Evolutionary conservation across 2,888 invertebrate species (phyloP).

Genomic region (Ophion ellenae): DNA sequence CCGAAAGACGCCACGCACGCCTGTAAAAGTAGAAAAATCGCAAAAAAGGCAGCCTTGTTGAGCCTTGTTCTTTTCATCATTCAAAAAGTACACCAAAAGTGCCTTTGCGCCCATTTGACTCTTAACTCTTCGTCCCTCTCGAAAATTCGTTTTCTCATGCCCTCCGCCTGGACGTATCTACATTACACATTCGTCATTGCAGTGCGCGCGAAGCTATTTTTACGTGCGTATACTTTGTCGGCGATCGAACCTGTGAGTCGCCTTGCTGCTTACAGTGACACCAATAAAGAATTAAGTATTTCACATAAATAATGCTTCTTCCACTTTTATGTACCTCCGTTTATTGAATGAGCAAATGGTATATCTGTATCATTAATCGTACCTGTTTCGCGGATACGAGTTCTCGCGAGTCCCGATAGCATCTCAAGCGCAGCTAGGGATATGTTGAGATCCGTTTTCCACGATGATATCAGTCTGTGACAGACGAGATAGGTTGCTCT

Average conservation of each 20-base stretch:
- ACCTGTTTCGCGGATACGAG: slow-evolving; percentile 96
- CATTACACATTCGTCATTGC: background rate
- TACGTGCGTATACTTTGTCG: slow-evolving; percentile 40
- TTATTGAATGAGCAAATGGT: too few relatives aligned
- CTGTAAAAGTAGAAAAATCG: too few relatives aligned
- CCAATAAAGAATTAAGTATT: slow-evolving; percentile 53
- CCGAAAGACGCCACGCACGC: too few relatives aligned
- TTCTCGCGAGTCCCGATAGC: slow-evolving; percentile 94
- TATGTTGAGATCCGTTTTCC: slow-evolving; percentile 97
- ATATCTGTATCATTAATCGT: slow-evolving; percentile 63
- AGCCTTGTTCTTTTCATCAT: too few relatives aligned
- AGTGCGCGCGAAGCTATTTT: slow-evolving; percentile 1
- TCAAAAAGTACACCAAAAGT: too few relatives aligned
- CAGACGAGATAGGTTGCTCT: slow-evolving; percentile 97
- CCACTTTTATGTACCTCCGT: too few relatives aligned
- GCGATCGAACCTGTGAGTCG: slow-evolving; percentile 84
- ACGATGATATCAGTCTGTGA: slow-evolving; percentile 96
- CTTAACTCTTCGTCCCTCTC: too few relatives aligned
- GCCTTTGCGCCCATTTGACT: too few relatives aligned
- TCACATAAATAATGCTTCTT: slow-evolving; percentile 21
- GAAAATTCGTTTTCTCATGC: too few relatives aligned
- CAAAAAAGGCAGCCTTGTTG: too few relatives aligned
- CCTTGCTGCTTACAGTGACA: slow-evolving; percentile 83
- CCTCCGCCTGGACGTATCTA: too few relatives aligned
- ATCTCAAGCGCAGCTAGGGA: slow-evolving; percentile 97